Conservation (phyloP, 2,888 invertebrate species). For the Drosophila yooni region DNA sequence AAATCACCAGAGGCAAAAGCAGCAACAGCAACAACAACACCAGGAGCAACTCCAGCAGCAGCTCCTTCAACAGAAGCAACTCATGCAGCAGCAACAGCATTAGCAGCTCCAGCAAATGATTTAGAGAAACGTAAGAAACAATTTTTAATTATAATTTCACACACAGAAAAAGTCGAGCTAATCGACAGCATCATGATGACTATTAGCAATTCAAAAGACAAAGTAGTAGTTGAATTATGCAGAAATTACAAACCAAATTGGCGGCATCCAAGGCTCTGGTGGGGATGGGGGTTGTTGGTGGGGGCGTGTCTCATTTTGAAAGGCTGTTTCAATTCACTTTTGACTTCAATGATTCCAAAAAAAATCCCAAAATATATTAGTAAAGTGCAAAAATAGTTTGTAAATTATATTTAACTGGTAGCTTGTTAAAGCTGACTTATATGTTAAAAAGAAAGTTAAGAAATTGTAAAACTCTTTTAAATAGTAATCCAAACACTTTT, state of each 20-base stretch:
- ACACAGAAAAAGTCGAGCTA: constrained; percentile 51
- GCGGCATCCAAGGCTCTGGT: constrained; percentile 66
- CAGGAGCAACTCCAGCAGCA: constrained; percentile 23
- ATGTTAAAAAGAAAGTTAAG: background rate
- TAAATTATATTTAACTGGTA: background rate
- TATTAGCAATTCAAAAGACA: constrained; percentile 50
- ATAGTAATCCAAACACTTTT: background rate
- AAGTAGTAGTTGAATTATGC: constrained; percentile 70
- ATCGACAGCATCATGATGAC: constrained; percentile 13
- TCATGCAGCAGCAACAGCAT: constrained; percentile 20
- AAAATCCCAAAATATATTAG: constrained; percentile 1
- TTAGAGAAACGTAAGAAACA: constrained; percentile 85
- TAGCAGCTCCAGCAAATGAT: constrained; percentile 68
- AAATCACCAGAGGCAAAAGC: constrained; percentile 60
- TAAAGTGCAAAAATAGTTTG: constrained; percentile 33
- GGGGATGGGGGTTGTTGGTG: constrained; percentile 38
- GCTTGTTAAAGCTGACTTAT: background rate
- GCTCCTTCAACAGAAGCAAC: constrained; percentile 17
- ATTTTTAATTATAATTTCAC: constrained; percentile 76
- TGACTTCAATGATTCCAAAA: constrained; percentile 6
- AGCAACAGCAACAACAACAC: constrained; percentile 4
- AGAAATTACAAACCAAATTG: constrained; percentile 73
- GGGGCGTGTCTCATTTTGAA: constrained; percentile 24
- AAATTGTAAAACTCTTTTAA: background rate
- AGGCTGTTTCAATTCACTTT: constrained; percentile 27